Conservation (phyloP, 2,113 vertebrate species). For the Scomber colias region DNA sequence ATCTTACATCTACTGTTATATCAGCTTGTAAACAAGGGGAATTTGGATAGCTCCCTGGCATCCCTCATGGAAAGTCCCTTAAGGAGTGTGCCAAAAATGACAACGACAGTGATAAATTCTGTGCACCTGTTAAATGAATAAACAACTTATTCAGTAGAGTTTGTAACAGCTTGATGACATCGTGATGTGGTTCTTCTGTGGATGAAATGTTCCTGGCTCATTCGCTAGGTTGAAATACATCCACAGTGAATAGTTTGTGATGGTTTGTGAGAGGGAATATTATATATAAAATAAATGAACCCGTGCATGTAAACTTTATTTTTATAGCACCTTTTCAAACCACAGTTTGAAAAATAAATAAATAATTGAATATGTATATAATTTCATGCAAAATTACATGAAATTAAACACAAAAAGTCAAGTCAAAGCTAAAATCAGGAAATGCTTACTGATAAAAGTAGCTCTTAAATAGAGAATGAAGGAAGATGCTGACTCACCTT, state of each 20-base stretch:
- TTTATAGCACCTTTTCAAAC: too few relatives aligned
- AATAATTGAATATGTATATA: too few relatives aligned
- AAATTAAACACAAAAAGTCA: too few relatives aligned
- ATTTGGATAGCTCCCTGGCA: conserved; percentile 23
- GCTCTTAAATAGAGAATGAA: too few relatives aligned
- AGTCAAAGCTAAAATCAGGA: not conserved
- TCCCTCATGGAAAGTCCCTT: conserved; percentile 10
- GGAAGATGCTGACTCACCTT: too few relatives aligned
- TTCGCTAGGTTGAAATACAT: conserved; percentile 13
- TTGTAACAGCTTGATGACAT: conserved; percentile 13
- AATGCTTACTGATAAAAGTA: not conserved
- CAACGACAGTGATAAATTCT: conserved; percentile 34
- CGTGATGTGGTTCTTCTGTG: conserved; percentile 2
- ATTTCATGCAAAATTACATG: too few relatives aligned
- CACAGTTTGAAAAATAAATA: too few relatives aligned
- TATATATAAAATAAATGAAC: conserved; percentile 34
- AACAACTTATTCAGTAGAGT: conserved; percentile 29
- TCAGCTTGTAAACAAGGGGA: conserved; percentile 43
- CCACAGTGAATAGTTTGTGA: conserved; percentile 8
- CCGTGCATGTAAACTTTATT: not conserved
- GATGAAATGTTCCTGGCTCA: not conserved
- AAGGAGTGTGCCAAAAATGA: conserved; percentile 38
- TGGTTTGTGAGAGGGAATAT: conserved; percentile 24
- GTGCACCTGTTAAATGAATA: conserved; percentile 32
- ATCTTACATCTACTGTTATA: conserved; percentile 37